phyloP scores from a whole-genome alignment of 2,797 vertebrate genomes.

The Anguilla megastoma region DNA sequence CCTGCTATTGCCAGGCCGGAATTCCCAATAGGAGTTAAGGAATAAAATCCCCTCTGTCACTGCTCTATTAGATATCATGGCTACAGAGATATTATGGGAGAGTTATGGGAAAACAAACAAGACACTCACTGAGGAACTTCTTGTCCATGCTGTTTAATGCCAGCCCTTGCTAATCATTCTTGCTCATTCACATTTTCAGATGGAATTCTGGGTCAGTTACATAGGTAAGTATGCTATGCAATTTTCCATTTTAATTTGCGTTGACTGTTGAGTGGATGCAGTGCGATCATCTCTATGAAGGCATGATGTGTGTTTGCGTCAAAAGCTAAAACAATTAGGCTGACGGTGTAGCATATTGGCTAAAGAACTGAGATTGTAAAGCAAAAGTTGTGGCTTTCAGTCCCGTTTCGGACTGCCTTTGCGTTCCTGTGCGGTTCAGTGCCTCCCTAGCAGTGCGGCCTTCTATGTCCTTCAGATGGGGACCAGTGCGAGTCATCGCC shows the following conservation, averaged over 20 bases:
- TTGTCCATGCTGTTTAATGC: neutral
- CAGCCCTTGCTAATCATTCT: neutral
- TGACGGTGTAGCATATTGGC: neutral
- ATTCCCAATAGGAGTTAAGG: neutral
- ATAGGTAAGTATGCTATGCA: conserved; percentile 73
- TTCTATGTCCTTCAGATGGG: conserved; percentile 74
- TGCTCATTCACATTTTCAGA: conserved; percentile 66
- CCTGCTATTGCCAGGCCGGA: neutral
- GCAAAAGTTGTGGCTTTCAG: neutral
- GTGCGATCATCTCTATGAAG: neutral
- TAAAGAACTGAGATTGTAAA: neutral
- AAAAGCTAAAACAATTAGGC: neutral
- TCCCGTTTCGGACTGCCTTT: neutral
- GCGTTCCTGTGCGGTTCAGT: conserved; percentile 14
- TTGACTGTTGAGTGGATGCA: neutral
- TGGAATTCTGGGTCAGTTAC: conserved; percentile 87
- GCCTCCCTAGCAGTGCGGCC: conserved; percentile 20
- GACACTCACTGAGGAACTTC: neutral
- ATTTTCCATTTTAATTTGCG: neutral
- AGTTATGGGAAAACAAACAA: neutral
- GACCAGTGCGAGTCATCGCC: conserved; percentile 86
- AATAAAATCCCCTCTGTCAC: neutral
- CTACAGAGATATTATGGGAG: too few relatives aligned
- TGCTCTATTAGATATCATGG: neutral
- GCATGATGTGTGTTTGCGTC: neutral